Evolutionary conservation across 2,113 vertebrate genomes (phyloP), one percentile per base, ranked within the genome.

Genomic region (Gnathonemus echidnorhynchus): DNA sequence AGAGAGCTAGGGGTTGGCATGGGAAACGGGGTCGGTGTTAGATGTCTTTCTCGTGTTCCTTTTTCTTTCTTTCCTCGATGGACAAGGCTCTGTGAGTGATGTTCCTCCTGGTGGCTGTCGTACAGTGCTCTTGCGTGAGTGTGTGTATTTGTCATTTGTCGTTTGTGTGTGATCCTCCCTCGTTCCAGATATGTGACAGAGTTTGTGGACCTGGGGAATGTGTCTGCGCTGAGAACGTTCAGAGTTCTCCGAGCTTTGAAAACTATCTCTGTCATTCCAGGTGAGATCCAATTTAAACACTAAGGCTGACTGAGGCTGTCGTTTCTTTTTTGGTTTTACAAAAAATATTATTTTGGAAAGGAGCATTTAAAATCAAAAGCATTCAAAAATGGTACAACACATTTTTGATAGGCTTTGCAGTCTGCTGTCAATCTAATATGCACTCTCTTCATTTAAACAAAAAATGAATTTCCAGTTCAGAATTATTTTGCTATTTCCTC

Each of bases 111-210:
- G 96, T 95, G 97, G 97, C 97, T 93, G 91, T 95, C 94, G 95
- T 97, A 97, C 94, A 96, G 94, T 96, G 95, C 96, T 96, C 94
- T 93, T 93, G 94, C 97, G 95, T 96, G 94, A 95, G 95, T 95
- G 97, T 97, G 96, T 97, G 97, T 97, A 97, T 97, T 97, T 96
- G 97, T 97, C 97, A 97, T 97, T 95, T 95, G 97, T 98, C 96
- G 97, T 97, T 98, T 98, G 97, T 99, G 96, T 96, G 97, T 99
- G 97, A 97, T 97, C 98, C 98, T 97, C 97, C 98, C 97, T 95
- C 93, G 95, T 98, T 99, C 95, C 98, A 99, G 98, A 98, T 99
- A 99, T 98, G 96, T 99, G 96, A 99, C 98, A 97, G 98, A 99
- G 97, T 99, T 99, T 99, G 98, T 99, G 98, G 98, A 99, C 97